Percentiles rank a stretch among this genome's conserved stretches.
Conservation (phyloP, 2,113 vertebrate species). For the Mesoclemmys tuberculata region DNA sequence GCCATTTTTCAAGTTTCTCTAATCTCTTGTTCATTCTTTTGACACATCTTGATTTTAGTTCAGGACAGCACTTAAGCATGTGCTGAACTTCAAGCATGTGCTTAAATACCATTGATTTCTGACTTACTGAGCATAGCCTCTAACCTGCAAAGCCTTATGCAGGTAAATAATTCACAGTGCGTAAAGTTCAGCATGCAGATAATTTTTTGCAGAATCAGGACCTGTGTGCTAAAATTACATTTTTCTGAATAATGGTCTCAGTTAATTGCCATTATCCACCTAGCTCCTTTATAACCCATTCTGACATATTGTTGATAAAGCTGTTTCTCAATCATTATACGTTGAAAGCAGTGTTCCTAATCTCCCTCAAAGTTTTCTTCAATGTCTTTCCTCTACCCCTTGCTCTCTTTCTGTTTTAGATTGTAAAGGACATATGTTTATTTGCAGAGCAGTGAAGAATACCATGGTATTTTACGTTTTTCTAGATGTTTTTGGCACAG, state of each 20-base stretch:
- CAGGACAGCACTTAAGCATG: accelerated
- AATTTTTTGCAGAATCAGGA: background rate
- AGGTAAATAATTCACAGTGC: background rate
- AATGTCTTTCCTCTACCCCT: background rate
- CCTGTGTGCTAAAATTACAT: background rate
- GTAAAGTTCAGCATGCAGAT: accelerated
- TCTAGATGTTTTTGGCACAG: background rate
- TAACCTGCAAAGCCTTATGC: accelerated
- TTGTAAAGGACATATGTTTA: background rate
- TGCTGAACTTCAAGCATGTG: accelerated
- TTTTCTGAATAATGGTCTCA: background rate
- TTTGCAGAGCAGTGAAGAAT: background rate
- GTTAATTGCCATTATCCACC: background rate
- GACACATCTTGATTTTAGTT: background rate
- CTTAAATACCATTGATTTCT: accelerated
- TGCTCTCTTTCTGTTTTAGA: background rate
- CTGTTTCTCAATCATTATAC: accelerated
- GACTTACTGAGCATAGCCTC: accelerated
- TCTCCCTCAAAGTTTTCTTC: background rate
- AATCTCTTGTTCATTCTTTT: background rate
- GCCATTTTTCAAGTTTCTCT: accelerated
- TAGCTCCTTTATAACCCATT: background rate
- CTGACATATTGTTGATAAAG: background rate
- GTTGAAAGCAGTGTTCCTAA: background rate
- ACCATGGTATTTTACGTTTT: background rate